phyloP scores from a whole-genome alignment of 2,113 vertebrate genomes.

The Ictalurus furcatus region DNA sequence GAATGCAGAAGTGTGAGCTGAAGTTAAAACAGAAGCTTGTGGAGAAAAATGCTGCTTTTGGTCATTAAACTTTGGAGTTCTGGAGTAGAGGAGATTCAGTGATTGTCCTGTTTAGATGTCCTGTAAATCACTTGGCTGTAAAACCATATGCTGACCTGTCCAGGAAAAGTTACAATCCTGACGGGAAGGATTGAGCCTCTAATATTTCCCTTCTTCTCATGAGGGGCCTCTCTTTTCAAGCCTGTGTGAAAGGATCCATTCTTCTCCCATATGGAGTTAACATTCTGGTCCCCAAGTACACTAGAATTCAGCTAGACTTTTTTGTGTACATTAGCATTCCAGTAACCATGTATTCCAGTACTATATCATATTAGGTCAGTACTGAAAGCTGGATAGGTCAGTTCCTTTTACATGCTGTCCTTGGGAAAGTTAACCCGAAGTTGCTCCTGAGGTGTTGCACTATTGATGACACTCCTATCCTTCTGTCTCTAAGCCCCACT shows the following conservation, averaged over 20 bases:
- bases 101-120: constrained; percentile 42
- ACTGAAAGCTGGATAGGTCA: background rate
- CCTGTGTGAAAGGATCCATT: constrained; percentile 37
- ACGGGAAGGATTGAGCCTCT: constrained; percentile 30
- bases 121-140: constrained; percentile 60
- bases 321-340: background rate
- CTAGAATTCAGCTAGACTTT: background rate
- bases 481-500: background rate
- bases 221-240: background rate
- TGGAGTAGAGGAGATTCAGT: constrained; percentile 37
- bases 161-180: constrained; percentile 44
- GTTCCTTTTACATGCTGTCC: background rate
- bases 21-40: constrained; percentile 9
- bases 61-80: constrained; percentile 20
- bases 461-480: background rate
- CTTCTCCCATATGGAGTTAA: constrained; percentile 28
- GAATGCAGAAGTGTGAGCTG: constrained; percentile 16
- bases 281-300: background rate
- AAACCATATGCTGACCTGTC: constrained; percentile 54
- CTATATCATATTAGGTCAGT: background rate
- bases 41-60: background rate
- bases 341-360: background rate
- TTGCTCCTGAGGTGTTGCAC: background rate
- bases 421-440: background rate
- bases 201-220: constrained; percentile 44